phyloP scores from a whole-genome alignment of 2,888 invertebrate species.

The Fragum sueziense region DNA sequence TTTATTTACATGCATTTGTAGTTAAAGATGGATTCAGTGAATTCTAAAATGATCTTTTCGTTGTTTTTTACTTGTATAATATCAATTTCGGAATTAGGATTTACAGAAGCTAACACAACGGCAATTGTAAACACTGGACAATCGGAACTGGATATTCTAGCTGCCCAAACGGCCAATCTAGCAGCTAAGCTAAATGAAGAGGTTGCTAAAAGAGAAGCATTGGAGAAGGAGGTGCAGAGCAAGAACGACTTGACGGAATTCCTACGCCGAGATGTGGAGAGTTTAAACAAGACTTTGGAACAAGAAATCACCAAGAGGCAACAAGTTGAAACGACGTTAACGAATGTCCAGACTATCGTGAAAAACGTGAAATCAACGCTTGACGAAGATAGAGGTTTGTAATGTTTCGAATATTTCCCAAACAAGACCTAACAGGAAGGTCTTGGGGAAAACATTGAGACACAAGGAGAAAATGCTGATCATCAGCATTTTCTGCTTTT shows the following conservation, averaged over 20 bases:
- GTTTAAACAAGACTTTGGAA: constrained; percentile 14
- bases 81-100: too few species aligned
- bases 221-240: constrained; percentile 23
- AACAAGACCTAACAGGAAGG: too few species aligned
- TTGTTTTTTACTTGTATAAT: too few species aligned
- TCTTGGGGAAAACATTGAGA: too few species aligned
- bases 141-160: background rate
- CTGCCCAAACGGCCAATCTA: background rate
- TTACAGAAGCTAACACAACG: background rate
- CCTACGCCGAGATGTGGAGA: constrained; percentile 14
- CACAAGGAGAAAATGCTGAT: too few species aligned
- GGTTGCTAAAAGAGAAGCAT: constrained; percentile 9
- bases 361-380: constrained; percentile 7
- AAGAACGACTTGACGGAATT: constrained; percentile 32
- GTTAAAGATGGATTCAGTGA: too few species aligned
- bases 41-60: too few species aligned
- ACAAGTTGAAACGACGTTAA: background rate
- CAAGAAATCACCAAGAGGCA: background rate
- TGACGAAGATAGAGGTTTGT: constrained; percentile 1
- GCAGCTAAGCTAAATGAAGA: constrained; percentile 5
- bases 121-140: background rate
- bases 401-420: too few species aligned
- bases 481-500: too few species aligned
- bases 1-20: too few species aligned
- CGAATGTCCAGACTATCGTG: background rate